Conservation (phyloP, 2,888 invertebrate species). For the Carabus problematicus region DNA sequence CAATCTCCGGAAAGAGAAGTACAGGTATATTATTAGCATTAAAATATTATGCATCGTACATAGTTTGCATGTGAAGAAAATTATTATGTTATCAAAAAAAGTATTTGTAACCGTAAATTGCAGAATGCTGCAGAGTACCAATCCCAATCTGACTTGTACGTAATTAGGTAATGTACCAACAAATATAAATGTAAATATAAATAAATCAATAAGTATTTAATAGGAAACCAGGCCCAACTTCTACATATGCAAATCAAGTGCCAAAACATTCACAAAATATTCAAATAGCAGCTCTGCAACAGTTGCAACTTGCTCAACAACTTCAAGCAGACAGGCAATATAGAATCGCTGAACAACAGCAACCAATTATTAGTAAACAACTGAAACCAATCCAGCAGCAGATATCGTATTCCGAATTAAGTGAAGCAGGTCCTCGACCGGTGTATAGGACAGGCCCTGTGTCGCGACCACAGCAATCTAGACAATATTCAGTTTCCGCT, state of each 20-base stretch:
- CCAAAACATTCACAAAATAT: slow-evolving; percentile 27
- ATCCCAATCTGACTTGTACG: slow-evolving; percentile 30
- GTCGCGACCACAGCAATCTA: slow-evolving; percentile 14
- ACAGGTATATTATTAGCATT: slow-evolving; percentile 19
- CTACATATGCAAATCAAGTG: slow-evolving; percentile 19
- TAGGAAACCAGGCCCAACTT: slow-evolving; percentile 24
- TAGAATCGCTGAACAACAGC: slow-evolving; percentile 4
- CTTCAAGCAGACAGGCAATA: slow-evolving; percentile 16
- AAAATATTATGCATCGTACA: neutral
- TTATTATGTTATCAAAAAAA: neutral
- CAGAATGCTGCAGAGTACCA: slow-evolving; percentile 32
- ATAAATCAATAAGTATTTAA: neutral
- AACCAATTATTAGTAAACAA: slow-evolving; percentile 2
- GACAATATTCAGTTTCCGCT: slow-evolving; percentile 28
- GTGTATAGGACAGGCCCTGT: neutral
- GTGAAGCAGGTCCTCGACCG: slow-evolving; percentile 16
- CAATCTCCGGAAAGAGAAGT: slow-evolving; percentile 27
- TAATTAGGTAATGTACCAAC: slow-evolving; percentile 31
- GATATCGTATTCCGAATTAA: slow-evolving; percentile 16
- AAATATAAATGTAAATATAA: neutral
- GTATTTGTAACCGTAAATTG: neutral
- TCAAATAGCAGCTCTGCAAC: slow-evolving; percentile 28
- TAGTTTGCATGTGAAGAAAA: neutral
- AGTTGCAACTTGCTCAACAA: slow-evolving; percentile 20
- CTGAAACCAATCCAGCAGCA: slow-evolving; percentile 15